Evolutionary conservation across 1,140 invertebrate genomes (phyloP).

Genomic region (Saxidomus purpurata): DNA sequence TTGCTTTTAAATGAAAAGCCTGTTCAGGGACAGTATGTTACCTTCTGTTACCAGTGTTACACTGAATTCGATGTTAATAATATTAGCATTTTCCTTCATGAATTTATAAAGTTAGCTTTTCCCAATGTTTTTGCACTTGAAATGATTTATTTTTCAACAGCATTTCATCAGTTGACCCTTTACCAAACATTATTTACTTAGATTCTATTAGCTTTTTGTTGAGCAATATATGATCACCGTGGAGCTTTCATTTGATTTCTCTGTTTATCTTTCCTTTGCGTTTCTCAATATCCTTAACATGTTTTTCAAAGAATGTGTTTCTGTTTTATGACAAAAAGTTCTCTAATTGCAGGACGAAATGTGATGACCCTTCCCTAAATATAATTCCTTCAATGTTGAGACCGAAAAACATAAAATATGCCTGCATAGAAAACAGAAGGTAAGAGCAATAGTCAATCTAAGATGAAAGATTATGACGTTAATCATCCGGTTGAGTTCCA

Average conservation of each 20-base stretch:
- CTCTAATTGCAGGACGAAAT: slow-evolving; percentile 36
- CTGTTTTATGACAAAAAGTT: not conserved
- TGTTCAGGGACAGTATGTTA: not conserved
- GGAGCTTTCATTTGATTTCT: not conserved
- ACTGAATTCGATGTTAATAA: not conserved
- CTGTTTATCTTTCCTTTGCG: too few species aligned
- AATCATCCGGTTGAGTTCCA: too few species aligned
- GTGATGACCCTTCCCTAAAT: slow-evolving; percentile 10
- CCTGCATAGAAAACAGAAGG: slow-evolving; percentile 51
- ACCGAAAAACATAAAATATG: slow-evolving; percentile 35
- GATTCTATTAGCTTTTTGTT: too few species aligned
- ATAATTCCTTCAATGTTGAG: not conserved
- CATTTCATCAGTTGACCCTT: not conserved
- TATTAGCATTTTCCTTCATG: not conserved
- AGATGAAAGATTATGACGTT: not conserved
- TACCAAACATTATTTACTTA: not conserved
- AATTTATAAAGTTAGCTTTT: not conserved
- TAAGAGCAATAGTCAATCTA: not conserved
- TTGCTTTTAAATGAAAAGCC: slow-evolving; percentile 51
- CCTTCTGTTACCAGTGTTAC: not conserved
- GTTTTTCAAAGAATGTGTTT: too few species aligned
- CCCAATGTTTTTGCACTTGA: not conserved
- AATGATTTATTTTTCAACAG: not conserved
- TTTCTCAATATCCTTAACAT: too few species aligned
- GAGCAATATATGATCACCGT: too few species aligned